A percentile compares a stretch with the other conserved stretches of the same genome.
These are phyloP conservation scores for Macrotrachela quadricornifera DNA, from an alignment of 1,140 invertebrate species.

Conservation along the genomic window DNA sequence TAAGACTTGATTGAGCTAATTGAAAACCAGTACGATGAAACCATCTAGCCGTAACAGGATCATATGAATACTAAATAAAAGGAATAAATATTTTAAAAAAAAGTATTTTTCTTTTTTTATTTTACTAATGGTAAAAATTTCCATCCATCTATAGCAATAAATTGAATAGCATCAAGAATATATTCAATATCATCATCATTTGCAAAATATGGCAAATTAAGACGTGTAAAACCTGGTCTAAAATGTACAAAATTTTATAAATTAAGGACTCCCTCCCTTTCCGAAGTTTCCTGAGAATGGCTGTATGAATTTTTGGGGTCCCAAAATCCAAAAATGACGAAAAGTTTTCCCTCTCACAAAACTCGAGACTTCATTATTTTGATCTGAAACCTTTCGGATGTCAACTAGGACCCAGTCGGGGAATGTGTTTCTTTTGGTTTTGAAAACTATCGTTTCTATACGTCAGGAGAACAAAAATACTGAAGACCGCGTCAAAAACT, in stretches of 20 bases:
- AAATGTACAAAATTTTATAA: slow-evolving; percentile 1
- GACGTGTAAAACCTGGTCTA: slow-evolving; percentile 57
- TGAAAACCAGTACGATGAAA: too few species aligned
- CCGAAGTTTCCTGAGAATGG: background rate
- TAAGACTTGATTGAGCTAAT: too few species aligned
- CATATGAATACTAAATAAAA: too few species aligned
- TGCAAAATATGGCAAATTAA: slow-evolving; percentile 65
- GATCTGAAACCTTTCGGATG: background rate
- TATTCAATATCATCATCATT: slow-evolving; percentile 51
- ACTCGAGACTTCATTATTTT: background rate
- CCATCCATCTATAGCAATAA: slow-evolving; percentile 68
- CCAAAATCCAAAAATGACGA: background rate
- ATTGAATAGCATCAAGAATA: slow-evolving; percentile 59
- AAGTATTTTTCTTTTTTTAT: too few species aligned
- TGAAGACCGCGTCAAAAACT: too few species aligned
- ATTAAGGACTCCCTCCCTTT: background rate
- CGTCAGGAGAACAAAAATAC: too few species aligned
- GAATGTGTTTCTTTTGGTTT: too few species aligned
- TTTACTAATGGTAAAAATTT: slow-evolving; percentile 39
- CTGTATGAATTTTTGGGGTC: background rate
- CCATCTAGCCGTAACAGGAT: too few species aligned
- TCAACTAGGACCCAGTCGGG: too few species aligned
- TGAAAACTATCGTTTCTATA: too few species aligned
- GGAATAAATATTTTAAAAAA: too few species aligned
- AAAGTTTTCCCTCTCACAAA: background rate